Evolutionary conservation across 2,113 vertebrate genomes (phyloP).

Genomic region (Hydropotes inermis): DNA sequence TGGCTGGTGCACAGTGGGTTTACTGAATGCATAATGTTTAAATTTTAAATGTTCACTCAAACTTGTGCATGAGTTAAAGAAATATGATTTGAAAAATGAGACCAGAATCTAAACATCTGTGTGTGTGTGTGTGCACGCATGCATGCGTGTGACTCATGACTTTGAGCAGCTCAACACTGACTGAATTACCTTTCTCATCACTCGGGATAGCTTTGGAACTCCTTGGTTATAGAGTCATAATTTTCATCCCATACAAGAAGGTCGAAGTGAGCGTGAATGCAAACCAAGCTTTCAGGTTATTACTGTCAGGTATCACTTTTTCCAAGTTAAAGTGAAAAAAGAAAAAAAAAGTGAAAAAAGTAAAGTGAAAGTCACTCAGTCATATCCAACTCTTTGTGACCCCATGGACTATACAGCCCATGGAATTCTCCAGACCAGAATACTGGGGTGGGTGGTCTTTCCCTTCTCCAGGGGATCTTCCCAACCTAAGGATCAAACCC

Average conservation of each 20-base stretch:
- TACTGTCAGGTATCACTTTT: background rate
- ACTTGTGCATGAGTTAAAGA: background rate
- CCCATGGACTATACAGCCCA: background rate
- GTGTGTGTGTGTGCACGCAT: rapidly evolving
- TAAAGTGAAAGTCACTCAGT: background rate
- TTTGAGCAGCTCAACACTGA: background rate
- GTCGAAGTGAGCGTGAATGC: rapidly evolving
- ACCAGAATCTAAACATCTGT: background rate
- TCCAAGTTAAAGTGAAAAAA: background rate
- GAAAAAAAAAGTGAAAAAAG: background rate
- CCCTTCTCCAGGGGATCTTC: background rate
- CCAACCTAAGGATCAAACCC: background rate
- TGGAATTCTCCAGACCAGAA: background rate
- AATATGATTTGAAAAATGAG: background rate
- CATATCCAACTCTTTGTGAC: background rate
- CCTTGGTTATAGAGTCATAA: background rate
- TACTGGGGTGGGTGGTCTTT: background rate
- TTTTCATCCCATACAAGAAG: background rate
- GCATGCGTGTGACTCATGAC: background rate
- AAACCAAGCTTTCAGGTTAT: background rate
- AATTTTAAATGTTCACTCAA: background rate
- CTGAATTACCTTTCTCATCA: background rate
- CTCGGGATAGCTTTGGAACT: background rate
- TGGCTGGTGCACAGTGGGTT: background rate
- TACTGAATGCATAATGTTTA: background rate